Evolutionary conservation across 2,113 vertebrate species (phyloP).

Genomic region (Sceloporus undulatus): DNA sequence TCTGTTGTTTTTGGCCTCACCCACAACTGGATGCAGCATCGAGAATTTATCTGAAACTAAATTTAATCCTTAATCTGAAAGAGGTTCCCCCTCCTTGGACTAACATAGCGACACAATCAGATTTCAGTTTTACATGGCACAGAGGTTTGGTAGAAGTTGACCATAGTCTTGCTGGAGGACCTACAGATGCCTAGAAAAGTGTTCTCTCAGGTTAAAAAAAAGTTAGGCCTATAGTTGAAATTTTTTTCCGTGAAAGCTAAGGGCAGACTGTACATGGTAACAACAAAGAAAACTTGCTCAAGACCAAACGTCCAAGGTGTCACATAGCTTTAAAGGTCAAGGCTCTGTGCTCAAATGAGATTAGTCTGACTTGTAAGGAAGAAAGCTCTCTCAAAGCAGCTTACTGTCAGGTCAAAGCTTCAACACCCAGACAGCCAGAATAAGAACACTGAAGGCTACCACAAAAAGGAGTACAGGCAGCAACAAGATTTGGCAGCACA

Average conservation of each 20-base stretch:
- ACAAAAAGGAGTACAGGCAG: background rate
- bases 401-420: conserved; percentile 6
- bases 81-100: background rate
- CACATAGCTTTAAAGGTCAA: background rate
- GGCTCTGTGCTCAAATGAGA: background rate
- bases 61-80: too few relatives aligned
- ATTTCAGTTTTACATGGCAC: background rate
- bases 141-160: background rate
- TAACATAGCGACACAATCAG: background rate
- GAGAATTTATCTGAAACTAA: too few relatives aligned
- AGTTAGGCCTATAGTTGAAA: too few relatives aligned
- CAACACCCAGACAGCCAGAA: background rate
- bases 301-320: background rate
- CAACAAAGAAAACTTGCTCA: background rate
- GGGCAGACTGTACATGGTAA: background rate
- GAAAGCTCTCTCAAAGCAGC: background rate
- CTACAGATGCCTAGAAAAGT: too few relatives aligned
- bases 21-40: too few relatives aligned
- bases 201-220: too few relatives aligned
- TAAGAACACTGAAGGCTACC: background rate
- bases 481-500: background rate
- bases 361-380: background rate
- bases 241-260: too few relatives aligned
- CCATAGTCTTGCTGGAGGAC: too few relatives aligned
- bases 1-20: too few relatives aligned